A percentile compares a stretch with the other conserved stretches of the same genome.
phyloP scores from a whole-genome alignment of 1,140 invertebrate species.

The Pinna nobilis region DNA sequence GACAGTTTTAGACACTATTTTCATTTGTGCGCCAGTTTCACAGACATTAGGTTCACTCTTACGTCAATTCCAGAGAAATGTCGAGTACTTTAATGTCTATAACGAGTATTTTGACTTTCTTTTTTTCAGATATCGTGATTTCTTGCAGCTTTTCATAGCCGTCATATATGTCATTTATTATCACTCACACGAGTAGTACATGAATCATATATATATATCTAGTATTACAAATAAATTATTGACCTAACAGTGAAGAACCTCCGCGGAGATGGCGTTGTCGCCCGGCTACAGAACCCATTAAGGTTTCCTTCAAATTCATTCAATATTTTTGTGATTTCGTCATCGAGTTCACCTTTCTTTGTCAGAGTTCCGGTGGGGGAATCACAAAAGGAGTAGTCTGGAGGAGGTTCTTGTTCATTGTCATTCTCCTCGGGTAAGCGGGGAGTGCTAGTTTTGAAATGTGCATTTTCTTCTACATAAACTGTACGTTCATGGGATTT shows the following conservation, averaged over 20 bases:
- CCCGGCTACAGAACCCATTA: neutral
- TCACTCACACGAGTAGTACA: neutral
- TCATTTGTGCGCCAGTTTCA: no score
- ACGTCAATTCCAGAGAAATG: no score
- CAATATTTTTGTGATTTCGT: neutral
- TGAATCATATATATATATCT: neutral
- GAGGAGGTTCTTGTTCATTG: neutral
- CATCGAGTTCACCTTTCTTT: no score
- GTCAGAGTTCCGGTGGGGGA: neutral
- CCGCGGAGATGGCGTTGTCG: neutral
- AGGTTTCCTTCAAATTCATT: constrained; percentile 11
- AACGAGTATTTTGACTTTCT: no score
- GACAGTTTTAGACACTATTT: no score
- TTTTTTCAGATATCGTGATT: no score
- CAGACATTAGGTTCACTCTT: no score
- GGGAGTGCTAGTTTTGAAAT: neutral
- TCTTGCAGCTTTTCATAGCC: neutral
- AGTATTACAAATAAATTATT: constrained; percentile 5
- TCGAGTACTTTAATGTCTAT: no score
- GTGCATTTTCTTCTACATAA: neutral
- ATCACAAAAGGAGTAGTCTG: constrained; percentile 5
- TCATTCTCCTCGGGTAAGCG: neutral
- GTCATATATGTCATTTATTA: neutral
- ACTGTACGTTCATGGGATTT: neutral
- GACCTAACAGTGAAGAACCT: neutral